A percentile compares a stretch with the other conserved stretches of the same genome.
These are phyloP conservation scores for Perca schrenkii DNA, from an alignment of 2,113 vertebrate species.

Conservation along the genomic window DNA sequence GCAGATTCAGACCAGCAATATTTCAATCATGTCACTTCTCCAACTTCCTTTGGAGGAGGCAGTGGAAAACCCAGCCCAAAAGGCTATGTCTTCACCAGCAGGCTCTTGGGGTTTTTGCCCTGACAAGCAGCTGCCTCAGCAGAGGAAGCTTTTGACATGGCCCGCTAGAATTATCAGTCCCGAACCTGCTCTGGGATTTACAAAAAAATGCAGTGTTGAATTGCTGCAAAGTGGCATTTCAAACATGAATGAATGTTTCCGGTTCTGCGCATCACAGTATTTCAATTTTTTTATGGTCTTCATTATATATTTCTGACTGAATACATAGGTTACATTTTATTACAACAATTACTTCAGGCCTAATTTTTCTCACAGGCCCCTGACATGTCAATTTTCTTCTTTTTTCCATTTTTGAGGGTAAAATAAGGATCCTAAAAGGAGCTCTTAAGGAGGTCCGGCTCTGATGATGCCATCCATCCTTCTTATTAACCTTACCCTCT, in stretches of 20 bases:
- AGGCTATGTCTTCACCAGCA: too few species aligned
- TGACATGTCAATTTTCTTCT: not conserved
- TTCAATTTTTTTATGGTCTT: not conserved
- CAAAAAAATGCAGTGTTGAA: not conserved
- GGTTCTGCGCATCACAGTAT: not conserved
- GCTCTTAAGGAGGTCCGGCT: not conserved
- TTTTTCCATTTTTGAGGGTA: not conserved
- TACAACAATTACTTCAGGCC: not conserved
- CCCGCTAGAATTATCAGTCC: not conserved
- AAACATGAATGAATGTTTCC: not conserved
- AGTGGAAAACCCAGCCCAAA: too few species aligned
- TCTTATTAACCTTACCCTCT: not conserved
- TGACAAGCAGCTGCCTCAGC: not conserved
- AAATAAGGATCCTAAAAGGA: not conserved
- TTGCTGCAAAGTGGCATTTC: not conserved
- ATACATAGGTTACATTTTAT: not conserved
- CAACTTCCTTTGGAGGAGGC: not conserved
- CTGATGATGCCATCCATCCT: not conserved
- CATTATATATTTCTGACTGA: not conserved
- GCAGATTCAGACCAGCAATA: not conserved
- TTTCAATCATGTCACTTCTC: conserved; percentile 9
- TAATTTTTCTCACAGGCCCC: too few species aligned
- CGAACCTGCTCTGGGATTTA: not conserved
- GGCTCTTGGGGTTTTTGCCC: not conserved
- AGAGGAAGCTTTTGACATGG: not conserved